Evolutionary conservation across 30 jellyfish, hydroid and myxozoan genomes (phyloP).

Genomic region (Pelagia noctiluca): DNA sequence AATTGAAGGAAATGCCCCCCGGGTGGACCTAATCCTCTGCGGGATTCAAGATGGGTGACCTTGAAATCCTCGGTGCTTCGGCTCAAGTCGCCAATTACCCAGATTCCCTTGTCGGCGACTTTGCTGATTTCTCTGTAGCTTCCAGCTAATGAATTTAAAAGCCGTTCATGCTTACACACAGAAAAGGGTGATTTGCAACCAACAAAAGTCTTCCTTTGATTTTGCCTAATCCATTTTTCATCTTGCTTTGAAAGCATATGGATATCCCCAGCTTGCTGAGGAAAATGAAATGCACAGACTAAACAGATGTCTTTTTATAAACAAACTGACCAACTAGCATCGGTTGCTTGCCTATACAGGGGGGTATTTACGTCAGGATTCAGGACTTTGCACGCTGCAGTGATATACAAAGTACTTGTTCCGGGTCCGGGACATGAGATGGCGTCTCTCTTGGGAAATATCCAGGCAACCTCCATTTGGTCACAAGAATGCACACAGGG

Average conservation of each 20-base stretch:
- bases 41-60: not conserved
- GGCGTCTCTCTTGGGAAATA: too few relatives aligned
- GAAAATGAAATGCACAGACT: constrained; percentile 65
- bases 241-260: constrained; percentile 59
- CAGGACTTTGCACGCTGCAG: too few relatives aligned
- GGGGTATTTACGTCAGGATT: too few relatives aligned
- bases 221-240: constrained; percentile 81
- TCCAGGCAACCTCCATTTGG: too few relatives aligned
- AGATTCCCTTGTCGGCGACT: constrained; percentile 70
- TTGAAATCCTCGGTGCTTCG: not conserved
- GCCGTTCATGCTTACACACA: constrained; percentile 51
- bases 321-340: constrained; percentile 53
- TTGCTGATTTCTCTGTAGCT: constrained; percentile 74
- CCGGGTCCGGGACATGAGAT: too few relatives aligned
- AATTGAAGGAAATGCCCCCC: too few relatives aligned
- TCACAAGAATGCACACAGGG: too few relatives aligned
- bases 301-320: constrained; percentile 66
- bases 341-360: constrained; percentile 51
- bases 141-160: constrained; percentile 69
- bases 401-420: too few relatives aligned
- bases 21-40: too few relatives aligned
- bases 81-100: constrained; percentile 76
- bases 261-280: constrained; percentile 50
- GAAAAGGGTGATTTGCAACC: constrained; percentile 65
- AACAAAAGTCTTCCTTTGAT: constrained; percentile 66